Evolutionary conservation across 2,888 invertebrate species (phyloP).

Genomic region (Watsonalla binaria): DNA sequence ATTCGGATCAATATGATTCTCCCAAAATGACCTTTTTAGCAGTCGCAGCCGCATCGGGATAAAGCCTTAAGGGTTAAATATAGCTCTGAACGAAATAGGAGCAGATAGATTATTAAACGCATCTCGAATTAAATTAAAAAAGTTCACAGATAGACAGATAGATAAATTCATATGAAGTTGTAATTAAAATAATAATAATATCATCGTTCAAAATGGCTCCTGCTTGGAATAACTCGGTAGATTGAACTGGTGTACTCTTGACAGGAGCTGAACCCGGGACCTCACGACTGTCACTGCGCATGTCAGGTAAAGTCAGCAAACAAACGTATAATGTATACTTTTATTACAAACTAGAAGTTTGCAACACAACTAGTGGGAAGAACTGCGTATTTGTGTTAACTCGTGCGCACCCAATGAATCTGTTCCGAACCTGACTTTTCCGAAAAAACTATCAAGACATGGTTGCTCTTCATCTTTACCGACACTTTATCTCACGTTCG

Average conservation of each 20-base stretch:
- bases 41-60: not conserved
- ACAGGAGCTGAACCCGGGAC: conserved; percentile 33
- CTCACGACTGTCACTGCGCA: conserved; percentile 43
- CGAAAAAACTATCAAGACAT: not conserved
- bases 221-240: conserved; percentile 16
- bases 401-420: too few species aligned
- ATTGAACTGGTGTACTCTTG: conserved; percentile 34
- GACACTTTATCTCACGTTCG: too few species aligned
- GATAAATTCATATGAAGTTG: not conserved
- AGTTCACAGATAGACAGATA: not conserved
- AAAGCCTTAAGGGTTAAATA: too few species aligned
- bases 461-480: too few species aligned
- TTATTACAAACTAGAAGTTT: too few species aligned
- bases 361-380: too few species aligned
- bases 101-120: too few species aligned
- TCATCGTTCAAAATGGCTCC: conserved; percentile 10
- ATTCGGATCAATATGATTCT: too few species aligned
- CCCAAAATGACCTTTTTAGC: too few species aligned
- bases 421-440: too few species aligned
- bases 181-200: conserved; percentile 6
- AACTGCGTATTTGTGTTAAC: too few species aligned
- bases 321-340: conserved; percentile 3
- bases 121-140: not conserved
- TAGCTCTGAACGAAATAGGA: too few species aligned
- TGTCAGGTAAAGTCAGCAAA: conserved; percentile 37